Base-by-base conservation (phyloP, 2,113 vertebrate genomes). In the Aythya baeri region DNA sequence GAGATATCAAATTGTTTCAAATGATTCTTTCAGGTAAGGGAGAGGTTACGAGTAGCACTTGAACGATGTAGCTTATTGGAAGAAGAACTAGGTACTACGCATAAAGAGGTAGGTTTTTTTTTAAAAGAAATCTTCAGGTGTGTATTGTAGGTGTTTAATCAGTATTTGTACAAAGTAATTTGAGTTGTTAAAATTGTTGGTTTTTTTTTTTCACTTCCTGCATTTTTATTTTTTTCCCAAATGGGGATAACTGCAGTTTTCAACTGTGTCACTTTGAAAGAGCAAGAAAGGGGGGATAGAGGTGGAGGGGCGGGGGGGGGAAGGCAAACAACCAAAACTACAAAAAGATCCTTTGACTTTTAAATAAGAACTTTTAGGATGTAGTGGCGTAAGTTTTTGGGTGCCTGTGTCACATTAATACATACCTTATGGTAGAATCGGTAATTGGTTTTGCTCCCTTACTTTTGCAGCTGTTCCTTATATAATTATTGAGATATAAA, bases 61-160 rank as follows among this genome's bases (percentile, higher is more conserved):
- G 99, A 99, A 96, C 97, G 99, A 95, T 99, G 99, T 96, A 99
- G 99, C 44, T 97, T 98, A 4, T 92, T 99, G 93, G 99, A 99
- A 94, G 99, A 99, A 82, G 99, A 99, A 87, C 95, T 99, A 65
- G 98, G 99, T 34, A 97, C 98, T 66, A 98, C 99, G 1, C 99
- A 99, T 95, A 99, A 99, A 97, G 99, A 99, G 98, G 99, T 99
- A 92, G 88, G 98, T 91, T 27, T 20, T 9, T 63, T 17, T 44
- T 62, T n/a, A 17, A 88, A 86, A 11, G 2, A 20, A 13, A 3
- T 11, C 31, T 8, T 54, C 13, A 1, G 3, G 16, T n/a, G 2
- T 79, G 7, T 7, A 5, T 11, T 68, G 38, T 43, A n/a, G 50
- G 3, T 72, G 46, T 89, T 41, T 44, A 75, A n/a, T 90, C 66